Evolutionary conservation across 2,113 vertebrate species (phyloP).

Genomic region (Cinclus mexicanus): DNA sequence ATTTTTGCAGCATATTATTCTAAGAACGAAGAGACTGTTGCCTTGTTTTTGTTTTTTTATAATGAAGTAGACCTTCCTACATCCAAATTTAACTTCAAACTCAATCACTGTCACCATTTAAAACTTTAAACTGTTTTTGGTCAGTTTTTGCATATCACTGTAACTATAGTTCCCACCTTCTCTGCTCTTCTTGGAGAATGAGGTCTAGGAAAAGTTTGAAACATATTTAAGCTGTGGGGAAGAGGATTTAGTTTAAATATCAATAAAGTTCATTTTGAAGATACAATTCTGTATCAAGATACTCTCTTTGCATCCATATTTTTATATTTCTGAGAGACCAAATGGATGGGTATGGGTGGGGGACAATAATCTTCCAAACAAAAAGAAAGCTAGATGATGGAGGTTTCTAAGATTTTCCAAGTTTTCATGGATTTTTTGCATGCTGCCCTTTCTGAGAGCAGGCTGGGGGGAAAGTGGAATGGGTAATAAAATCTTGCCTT

Average conservation of each 20-base stretch:
- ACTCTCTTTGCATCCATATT: neutral
- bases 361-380: neutral
- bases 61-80: neutral
- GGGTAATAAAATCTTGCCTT: neutral
- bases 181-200: neutral
- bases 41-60: neutral
- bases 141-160: neutral
- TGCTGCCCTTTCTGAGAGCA: neutral
- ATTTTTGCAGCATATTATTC: neutral
- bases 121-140: neutral
- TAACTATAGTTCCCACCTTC: neutral
- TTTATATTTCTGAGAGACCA: neutral
- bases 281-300: neutral
- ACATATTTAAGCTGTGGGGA: neutral
- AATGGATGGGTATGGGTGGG: neutral
- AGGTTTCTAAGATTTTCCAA: neutral
- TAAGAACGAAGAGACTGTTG: neutral
- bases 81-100: neutral
- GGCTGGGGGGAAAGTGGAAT: neutral
- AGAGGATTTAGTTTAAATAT: neutral
- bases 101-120: neutral
- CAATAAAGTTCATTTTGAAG: neutral
- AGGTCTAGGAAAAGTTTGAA: neutral
- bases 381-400: neutral
- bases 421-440: neutral